Evolutionary conservation across 2,797 vertebrate species (phyloP), one percentile per base, ranked within the genome.

Genomic region (Kryptolebias ocellatus): DNA sequence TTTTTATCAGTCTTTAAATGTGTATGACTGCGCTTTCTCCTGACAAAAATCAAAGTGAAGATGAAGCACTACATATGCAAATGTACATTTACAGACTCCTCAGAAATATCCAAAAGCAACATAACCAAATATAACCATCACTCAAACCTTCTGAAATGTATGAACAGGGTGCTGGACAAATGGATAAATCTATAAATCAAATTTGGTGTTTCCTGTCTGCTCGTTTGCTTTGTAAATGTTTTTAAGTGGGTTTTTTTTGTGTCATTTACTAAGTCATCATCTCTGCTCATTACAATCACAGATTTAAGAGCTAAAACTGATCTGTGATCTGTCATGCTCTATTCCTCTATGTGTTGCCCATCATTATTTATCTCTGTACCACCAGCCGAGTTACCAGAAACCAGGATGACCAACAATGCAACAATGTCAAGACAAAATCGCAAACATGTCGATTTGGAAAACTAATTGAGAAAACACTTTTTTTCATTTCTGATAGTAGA

Each of bases 291-390:
- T 64, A 74, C 72, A 85, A 82, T 88, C 76, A 60, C 71, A 81
- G 86, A 90, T 90, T 89, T 87, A 62, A 84, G 52, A 52, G 42
- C 50, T 80, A 78, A 88, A 89, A 90, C 74, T 72, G 91, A 90
- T 89, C 80, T 78, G 74, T 34, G 78, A 88, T 89, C 85, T 82
- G 75, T 77, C 64, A 60, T 62, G 63, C 56, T 56, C 57, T 88
- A 87, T 89, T 87, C 76, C 67, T 46, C 51, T 56, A 69, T n/a
- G n/a, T 69, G 72, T 72, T 84, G 74, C 74, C 70, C 71, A 71
- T 67, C 70, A 80, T 74, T 67, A 74, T 77, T 83, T 62, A 86
- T 84, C 65, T 72, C 75, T 74, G 46, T 71, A 71, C 47, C 53
- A 70, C 66, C 11, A 42, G 44, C 45, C 39, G 57, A 58, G 45